Percentiles rank a stretch among this genome's conserved stretches.
These are phyloP conservation scores for Lichenostomus cassidix DNA, from an alignment of 2,113 vertebrate species.

Conservation along the genomic window DNA sequence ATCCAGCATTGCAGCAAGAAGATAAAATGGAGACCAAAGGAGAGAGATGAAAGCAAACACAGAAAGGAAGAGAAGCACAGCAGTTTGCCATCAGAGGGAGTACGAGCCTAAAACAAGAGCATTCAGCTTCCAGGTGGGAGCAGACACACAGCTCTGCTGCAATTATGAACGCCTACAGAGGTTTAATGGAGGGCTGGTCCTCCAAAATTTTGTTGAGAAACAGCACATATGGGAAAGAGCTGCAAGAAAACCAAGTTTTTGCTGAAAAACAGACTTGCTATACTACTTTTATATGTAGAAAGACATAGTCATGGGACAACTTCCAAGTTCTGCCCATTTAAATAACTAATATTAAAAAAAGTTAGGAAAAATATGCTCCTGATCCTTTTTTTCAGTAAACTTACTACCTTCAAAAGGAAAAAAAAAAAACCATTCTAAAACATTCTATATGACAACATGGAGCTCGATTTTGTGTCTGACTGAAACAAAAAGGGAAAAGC, in stretches of 20 bases:
- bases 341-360: not conserved
- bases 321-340: not conserved
- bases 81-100: conserved; percentile 38
- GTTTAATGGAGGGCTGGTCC: not conserved
- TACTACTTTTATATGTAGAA: not conserved
- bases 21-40: conserved; percentile 2
- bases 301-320: not conserved
- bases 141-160: not conserved
- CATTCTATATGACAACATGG: accelerated
- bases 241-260: not conserved
- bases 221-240: not conserved
- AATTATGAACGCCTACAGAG: not conserved
- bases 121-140: not conserved
- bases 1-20: not conserved
- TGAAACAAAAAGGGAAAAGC: not conserved
- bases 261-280: not conserved
- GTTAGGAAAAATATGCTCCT: not conserved
- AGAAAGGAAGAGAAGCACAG: not conserved
- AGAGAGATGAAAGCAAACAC: not conserved
- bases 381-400: not conserved
- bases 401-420: not conserved
- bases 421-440: not conserved
- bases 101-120: not conserved
- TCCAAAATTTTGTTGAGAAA: not conserved
- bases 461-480: not conserved